Evolutionary conservation across 2,797 vertebrate genomes (phyloP), one percentile per base, ranked within the genome.

Genomic region (Hipposideros larvatus): DNA sequence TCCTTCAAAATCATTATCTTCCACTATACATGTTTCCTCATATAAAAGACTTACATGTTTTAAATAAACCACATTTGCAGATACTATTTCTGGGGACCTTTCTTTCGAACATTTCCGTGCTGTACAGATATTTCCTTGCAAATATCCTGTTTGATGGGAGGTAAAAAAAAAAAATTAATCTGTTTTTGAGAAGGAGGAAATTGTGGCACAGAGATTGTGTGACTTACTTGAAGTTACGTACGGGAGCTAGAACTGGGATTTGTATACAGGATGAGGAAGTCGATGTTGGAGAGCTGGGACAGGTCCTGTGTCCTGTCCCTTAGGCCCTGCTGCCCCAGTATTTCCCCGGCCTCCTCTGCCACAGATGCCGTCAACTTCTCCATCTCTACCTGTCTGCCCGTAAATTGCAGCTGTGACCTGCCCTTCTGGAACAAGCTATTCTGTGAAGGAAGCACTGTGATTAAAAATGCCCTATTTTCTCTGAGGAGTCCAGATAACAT

Each of bases 181-280:
- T 65, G 21, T 87, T 90, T 94, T 68, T 68, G 57, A 85, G 82
- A 37, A 88, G 31, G 48, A 89, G 74, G 96, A 96, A 91, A 92
- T 78, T 79, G 48, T 89, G 70, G 82, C 71, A 24, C 16, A 65
- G 93, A 92, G 57, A 59, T 89, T 65, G 73, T 73, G 31, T 90
- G 59, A 87, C 93, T 91, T 96, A 59, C 66, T 77, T 31, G 5
- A 89, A 73, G 53, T 96, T 70, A 11, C 77, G 0, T 65, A 19
- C n/a, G 37, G 68, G 51, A 84, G 53, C 8, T 28, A 79, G 31
- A 46, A n/a, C 21, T 55, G 80, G 51, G 65, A 7, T 15, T 48
- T 37, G 26, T 80, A 2, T 22, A 31, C 63, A 4, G 86, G n/a
- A 84, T 24, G 28, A 96, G 55, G 77, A 41, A 63, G 93, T 71